Evolutionary conservation across 2,888 invertebrate genomes (phyloP).

Genomic region (Acanthosepion lycidas): DNA sequence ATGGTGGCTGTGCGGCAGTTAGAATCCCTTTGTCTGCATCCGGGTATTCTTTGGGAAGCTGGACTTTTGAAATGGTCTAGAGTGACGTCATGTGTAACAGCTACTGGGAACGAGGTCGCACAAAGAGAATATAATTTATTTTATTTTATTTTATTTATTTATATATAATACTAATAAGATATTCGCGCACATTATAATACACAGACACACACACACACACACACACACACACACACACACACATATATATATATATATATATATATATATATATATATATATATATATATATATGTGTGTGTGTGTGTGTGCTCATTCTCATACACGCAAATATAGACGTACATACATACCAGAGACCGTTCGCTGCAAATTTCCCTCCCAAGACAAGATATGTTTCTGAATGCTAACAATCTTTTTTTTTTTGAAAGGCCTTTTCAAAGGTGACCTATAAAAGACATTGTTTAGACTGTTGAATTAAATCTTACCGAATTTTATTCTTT

Average conservation of each 20-base stretch:
- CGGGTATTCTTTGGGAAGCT: too few species aligned
- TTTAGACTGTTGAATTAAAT: constrained; percentile 11
- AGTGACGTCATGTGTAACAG: too few species aligned
- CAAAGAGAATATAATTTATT: too few species aligned
- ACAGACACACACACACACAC: too few species aligned
- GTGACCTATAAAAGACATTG: neutral
- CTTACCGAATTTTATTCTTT: neutral
- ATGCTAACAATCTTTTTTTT: neutral
- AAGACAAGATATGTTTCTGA: constrained; percentile 9
- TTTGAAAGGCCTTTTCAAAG: neutral
- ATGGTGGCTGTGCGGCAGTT: too few species aligned
- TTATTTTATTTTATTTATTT: too few species aligned
- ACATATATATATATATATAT: neutral
- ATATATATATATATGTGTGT: neutral
- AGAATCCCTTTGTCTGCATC: too few species aligned
- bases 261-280: neutral
- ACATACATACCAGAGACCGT: neutral
- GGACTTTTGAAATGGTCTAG: too few species aligned
- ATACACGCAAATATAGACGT: neutral
- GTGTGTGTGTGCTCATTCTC: neutral
- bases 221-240: too few species aligned
- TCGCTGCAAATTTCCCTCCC: neutral
- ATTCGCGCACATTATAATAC: too few species aligned
- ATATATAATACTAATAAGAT: too few species aligned
- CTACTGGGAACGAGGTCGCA: too few species aligned